Evolutionary conservation across 1,140 invertebrate genomes (phyloP).

Genomic region (Bombus huntii): DNA sequence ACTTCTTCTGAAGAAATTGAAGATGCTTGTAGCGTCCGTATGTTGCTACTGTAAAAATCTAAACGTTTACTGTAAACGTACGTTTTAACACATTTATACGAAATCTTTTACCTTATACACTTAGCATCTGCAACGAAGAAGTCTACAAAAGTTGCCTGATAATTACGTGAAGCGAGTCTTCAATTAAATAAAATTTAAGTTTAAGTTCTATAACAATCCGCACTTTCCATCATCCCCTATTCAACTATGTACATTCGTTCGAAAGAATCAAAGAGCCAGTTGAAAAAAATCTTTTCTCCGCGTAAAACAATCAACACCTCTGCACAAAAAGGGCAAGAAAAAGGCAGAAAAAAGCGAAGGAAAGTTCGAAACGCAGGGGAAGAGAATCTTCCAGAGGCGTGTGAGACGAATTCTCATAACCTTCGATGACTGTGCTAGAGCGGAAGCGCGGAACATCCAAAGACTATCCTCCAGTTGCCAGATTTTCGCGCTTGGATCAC

Average conservation of each 20-base stretch:
- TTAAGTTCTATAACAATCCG: not conserved
- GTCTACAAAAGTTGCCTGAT: not conserved
- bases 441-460: constrained; percentile 4
- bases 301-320: not conserved
- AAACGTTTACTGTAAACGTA: no score
- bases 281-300: not conserved
- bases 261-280: not conserved
- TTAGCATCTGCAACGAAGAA: no score
- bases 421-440: constrained; percentile 51
- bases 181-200: not conserved
- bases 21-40: no score
- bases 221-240: not conserved
- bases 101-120: no score
- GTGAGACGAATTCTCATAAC: constrained; percentile 37
- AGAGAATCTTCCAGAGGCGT: not conserved
- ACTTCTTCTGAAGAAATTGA: no score
- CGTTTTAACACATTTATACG: no score
- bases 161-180: no score
- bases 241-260: not conserved
- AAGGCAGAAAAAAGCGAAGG: not conserved
- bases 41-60: no score
- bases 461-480: not conserved
- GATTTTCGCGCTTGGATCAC: constrained; percentile 39
- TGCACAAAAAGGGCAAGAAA: not conserved
- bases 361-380: not conserved